Percentiles rank a stretch among this genome's conserved stretches.
phyloP scores from a whole-genome alignment of 1,140 invertebrate genomes.

The Akabosia matsudoensis region DNA sequence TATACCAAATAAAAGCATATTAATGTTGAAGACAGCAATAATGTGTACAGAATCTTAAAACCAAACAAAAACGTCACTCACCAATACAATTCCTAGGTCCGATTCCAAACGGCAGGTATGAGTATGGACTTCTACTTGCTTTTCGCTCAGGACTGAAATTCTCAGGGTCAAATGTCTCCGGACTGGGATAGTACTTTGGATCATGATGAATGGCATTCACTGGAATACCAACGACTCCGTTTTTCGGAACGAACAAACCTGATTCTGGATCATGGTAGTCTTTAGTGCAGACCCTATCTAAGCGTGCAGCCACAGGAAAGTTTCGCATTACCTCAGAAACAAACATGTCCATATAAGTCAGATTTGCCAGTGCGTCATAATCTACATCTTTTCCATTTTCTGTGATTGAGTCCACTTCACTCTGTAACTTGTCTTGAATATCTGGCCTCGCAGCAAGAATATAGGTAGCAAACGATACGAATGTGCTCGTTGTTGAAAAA shows the following conservation, averaged over 20 bases:
- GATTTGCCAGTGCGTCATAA: not conserved
- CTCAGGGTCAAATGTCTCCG: not conserved
- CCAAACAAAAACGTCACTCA: too few relatives aligned
- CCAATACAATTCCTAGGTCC: constrained; percentile 12
- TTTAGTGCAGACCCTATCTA: constrained; percentile 14
- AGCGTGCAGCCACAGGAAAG: not conserved
- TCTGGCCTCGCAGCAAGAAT: not conserved
- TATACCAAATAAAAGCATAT: too few relatives aligned
- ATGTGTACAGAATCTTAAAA: too few relatives aligned
- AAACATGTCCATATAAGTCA: not conserved
- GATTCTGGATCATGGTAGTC: constrained; percentile 24
- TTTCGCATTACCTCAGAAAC: constrained; percentile 24
- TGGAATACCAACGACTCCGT: constrained; percentile 52
- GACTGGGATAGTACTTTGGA: constrained; percentile 34
- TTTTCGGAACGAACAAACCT: constrained; percentile 5
- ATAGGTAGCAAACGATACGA: not conserved
- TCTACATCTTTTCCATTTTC: not conserved
- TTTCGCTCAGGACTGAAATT: not conserved
- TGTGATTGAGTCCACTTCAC: not conserved
- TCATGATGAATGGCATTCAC: constrained; percentile 58
- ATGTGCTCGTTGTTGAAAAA: constrained; percentile 63
- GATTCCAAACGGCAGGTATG: not conserved
- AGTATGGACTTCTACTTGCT: not conserved
- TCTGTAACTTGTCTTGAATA: not conserved
- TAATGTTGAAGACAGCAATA: not conserved